phyloP scores from a whole-genome alignment of 1,140 invertebrate genomes.

The Bathynomus jamesi region DNA sequence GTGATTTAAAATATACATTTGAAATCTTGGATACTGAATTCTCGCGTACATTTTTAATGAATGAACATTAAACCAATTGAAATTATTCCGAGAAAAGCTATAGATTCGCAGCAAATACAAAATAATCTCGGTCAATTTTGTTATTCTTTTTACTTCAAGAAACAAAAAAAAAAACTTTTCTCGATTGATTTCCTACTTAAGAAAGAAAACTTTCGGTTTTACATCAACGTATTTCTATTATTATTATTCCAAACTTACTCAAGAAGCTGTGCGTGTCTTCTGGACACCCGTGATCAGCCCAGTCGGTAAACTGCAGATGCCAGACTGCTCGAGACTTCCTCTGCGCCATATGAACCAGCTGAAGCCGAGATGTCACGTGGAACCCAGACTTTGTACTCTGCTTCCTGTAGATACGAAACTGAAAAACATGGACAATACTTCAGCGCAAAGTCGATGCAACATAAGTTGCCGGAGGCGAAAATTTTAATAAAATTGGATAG shows the following conservation, averaged over 20 bases:
- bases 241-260: conserved; percentile 6
- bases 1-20: not conserved
- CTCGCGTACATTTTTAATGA: too few relatives aligned
- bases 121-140: too few relatives aligned
- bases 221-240: too few relatives aligned
- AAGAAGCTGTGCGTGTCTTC: conserved; percentile 30
- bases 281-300: conserved; percentile 62
- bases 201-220: too few relatives aligned
- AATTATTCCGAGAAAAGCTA: too few relatives aligned
- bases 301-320: conserved; percentile 72
- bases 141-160: too few relatives aligned
- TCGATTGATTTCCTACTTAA: too few relatives aligned
- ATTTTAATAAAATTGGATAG: not conserved
- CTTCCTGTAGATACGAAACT: conserved; percentile 41
- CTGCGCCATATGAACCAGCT: conserved; percentile 40
- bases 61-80: too few relatives aligned
- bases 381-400: conserved; percentile 45
- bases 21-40: too few relatives aligned
- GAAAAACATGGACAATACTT: not conserved
- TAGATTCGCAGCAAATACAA: too few relatives aligned
- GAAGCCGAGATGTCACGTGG: conserved; percentile 45
- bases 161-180: too few relatives aligned
- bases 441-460: not conserved
- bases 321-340: conserved; percentile 55
- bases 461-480: not conserved